Evolutionary conservation across 1,140 invertebrate genomes (phyloP), one percentile per base, ranked within the genome.

Genomic region (Zaprionus ghesquierei): DNA sequence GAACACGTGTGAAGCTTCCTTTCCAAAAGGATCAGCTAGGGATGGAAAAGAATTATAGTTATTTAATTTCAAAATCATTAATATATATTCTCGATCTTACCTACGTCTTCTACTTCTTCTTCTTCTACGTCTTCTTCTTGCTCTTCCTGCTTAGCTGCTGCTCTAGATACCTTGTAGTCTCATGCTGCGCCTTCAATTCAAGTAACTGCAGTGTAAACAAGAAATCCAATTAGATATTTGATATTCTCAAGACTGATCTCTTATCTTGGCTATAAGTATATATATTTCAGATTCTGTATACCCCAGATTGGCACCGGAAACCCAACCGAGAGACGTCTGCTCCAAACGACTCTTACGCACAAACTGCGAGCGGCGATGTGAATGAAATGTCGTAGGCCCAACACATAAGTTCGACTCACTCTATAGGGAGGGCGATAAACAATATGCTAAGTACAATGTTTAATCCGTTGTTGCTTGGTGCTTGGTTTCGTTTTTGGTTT

Each of bases 401-500:
- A n/a, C n/a, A 70, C 51, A 69, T 49, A 62, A 74, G 46, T 71
- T 59, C 46, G 66, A 38, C 61, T 78, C 18, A 46, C 41, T 41
- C n/a, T 46, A 60, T 49, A 35, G 46, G 54, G 75, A 35, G 46
- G 54, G 75, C 71, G 82, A 86, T 86, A 86, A 79, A 78, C 27
- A 58, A 54, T 55, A 25, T 38, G 23, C 15, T 41, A 63, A 23
- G 58, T 75, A 69, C 27, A 68, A 50, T 46, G 53, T 62, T 77
- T 78, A 79, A 77, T 73, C 65, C 82, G 75, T 79, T 89, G 82
- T 87, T 87, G 81, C 82, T 63, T 87, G 81, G 78, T 77, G 80
- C 80, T n/a, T n/a, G n/a, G 13, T 69, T 41, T 41, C 35, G 35
- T n/a, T 41, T 33, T 33, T 41, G 15, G 41, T 82, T 87, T 79